Evolutionary conservation across 2,888 invertebrate genomes (phyloP).

Genomic region (Phengaris arion): DNA sequence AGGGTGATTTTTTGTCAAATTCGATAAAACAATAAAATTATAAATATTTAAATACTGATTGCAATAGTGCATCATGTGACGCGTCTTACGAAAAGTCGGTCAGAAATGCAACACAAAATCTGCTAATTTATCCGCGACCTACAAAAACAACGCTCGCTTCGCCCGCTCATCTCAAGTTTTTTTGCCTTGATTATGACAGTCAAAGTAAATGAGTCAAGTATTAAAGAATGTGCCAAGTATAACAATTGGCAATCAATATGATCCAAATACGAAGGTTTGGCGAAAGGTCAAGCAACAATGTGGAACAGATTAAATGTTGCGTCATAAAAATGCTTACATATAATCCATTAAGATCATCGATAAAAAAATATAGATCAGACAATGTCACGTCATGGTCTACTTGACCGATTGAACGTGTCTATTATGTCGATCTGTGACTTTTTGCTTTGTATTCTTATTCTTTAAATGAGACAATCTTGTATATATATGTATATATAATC

Average conservation of each 20-base stretch:
- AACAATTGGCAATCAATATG: slow-evolving; percentile 21
- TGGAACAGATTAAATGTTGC: not conserved
- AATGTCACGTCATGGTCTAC: not conserved
- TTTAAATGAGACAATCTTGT: no score
- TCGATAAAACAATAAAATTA: not conserved
- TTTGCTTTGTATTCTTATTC: not conserved
- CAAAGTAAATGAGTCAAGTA: not conserved
- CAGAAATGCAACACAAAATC: not conserved
- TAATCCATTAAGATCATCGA: slow-evolving; percentile 2
- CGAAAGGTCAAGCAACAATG: slow-evolving; percentile 18
- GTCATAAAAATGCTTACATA: slow-evolving; percentile 1
- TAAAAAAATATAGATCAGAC: not conserved
- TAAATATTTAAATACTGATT: not conserved
- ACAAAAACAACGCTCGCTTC: not conserved
- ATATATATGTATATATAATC: no score
- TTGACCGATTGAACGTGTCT: not conserved
- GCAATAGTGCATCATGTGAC: not conserved
- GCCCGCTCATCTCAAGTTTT: not conserved
- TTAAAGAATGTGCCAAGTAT: slow-evolving; percentile 9
- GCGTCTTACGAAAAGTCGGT: not conserved
- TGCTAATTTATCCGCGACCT: not conserved
- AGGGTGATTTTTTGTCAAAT: no score
- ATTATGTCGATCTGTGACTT: not conserved
- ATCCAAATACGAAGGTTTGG: slow-evolving; percentile 24
- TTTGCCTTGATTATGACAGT: slow-evolving; percentile 8